phyloP scores from a whole-genome alignment of 2,113 vertebrate genomes.

The Plotosus lineatus region DNA sequence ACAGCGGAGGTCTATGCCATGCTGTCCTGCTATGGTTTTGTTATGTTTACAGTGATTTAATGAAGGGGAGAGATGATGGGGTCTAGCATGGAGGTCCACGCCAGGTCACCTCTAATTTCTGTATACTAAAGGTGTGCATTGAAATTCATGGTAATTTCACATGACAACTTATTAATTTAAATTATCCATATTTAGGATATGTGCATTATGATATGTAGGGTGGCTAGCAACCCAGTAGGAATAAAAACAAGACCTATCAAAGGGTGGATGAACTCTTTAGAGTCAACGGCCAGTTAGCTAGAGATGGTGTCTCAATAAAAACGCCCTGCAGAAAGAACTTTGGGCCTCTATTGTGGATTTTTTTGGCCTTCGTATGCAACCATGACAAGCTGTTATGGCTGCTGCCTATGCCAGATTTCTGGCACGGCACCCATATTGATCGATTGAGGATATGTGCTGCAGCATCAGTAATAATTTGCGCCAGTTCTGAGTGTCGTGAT shows the following conservation, averaged over 20 bases:
- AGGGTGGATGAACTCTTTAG: too few species aligned
- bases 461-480: background rate
- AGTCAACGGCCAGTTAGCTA: too few species aligned
- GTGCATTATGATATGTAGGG: too few species aligned
- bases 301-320: too few species aligned
- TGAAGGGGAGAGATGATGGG: conserved; percentile 8
- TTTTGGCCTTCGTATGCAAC: too few species aligned
- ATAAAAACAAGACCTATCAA: too few species aligned
- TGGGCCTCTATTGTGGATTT: too few species aligned
- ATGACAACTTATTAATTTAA: background rate
- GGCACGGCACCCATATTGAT: too few species aligned
- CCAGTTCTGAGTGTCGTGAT: background rate
- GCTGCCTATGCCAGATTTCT: too few species aligned
- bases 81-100: background rate
- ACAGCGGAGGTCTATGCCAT: background rate
- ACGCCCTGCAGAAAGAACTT: too few species aligned
- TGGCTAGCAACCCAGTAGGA: too few species aligned
- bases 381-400: too few species aligned
- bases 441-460: background rate
- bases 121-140: background rate
- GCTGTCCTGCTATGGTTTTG: background rate
- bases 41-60: conserved; percentile 37
- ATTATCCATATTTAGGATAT: conserved; percentile 1
- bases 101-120: background rate
- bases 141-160: background rate